Evolutionary conservation across 2,888 invertebrate genomes (phyloP).

Genomic region (Poecilobothrus nobilitatus): DNA sequence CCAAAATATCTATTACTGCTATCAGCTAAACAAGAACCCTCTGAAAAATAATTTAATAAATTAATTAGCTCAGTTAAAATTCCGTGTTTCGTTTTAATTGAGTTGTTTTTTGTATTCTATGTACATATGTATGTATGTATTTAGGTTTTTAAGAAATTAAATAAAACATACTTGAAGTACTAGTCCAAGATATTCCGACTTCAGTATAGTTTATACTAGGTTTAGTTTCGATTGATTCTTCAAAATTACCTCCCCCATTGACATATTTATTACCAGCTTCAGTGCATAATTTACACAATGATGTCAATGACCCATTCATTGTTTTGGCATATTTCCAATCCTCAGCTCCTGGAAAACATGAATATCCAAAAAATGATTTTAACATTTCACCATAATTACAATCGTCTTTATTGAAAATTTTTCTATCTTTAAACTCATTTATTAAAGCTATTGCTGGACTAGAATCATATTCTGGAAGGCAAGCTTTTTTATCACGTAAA

Average conservation of each 20-base stretch:
- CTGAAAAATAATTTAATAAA: background rate
- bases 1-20: conserved; percentile 50
- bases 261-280: background rate
- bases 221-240: background rate
- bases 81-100: too few species aligned
- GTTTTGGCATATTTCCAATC: conserved; percentile 45
- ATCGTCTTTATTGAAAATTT: conserved; percentile 42
- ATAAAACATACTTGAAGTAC: too few species aligned
- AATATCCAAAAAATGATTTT: conserved; percentile 49
- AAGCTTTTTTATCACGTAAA: conserved; percentile 50
- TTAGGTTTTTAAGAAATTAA: too few species aligned
- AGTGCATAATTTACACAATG: conserved; percentile 35
- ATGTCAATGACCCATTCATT: conserved; percentile 25
- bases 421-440: conserved; percentile 46
- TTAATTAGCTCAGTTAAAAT: too few species aligned
- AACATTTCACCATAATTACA: conserved; percentile 53
- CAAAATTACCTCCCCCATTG: background rate
- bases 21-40: conserved; percentile 48
- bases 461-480: conserved; percentile 60
- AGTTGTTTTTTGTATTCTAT: too few species aligned
- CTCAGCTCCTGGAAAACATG: conserved; percentile 55
- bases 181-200: too few species aligned
- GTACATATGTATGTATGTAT: too few species aligned
- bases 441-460: conserved; percentile 57
- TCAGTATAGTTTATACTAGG: background rate